Percentiles rank a stretch among this genome's conserved stretches.
Conservation (phyloP, 2,888 invertebrate genomes). For the Pyrrhia umbra region DNA sequence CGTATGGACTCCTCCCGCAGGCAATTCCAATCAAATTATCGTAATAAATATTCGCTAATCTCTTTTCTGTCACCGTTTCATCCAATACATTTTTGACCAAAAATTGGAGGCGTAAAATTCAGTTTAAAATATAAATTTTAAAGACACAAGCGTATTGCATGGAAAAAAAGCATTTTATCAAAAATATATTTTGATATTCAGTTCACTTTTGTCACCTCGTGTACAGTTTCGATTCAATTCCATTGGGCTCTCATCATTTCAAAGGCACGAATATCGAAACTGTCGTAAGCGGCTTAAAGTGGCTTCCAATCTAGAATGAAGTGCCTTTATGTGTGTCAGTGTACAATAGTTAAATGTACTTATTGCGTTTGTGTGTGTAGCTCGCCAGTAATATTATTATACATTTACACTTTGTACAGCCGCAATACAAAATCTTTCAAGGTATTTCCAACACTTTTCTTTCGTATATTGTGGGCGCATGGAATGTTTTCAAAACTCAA, state of each 20-base stretch:
- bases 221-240: slow-evolving; percentile 58
- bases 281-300: slow-evolving; percentile 73
- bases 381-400: slow-evolving; percentile 38
- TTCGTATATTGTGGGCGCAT: not conserved
- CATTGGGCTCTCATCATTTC: slow-evolving; percentile 61
- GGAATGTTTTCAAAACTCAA: not conserved
- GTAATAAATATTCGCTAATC: slow-evolving; percentile 25
- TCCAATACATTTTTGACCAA: slow-evolving; percentile 11
- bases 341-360: slow-evolving; percentile 37
- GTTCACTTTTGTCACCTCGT: slow-evolving; percentile 25
- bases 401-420: slow-evolving; percentile 21
- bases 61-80: slow-evolving; percentile 1
- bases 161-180: not conserved
- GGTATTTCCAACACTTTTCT: slow-evolving; percentile 17
- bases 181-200: slow-evolving; percentile 14
- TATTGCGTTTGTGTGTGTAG: slow-evolving; percentile 24
- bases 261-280: slow-evolving; percentile 66
- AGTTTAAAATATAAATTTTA: not conserved
- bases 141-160: not conserved
- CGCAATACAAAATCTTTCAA: not conserved
- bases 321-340: slow-evolving; percentile 57
- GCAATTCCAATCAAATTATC: slow-evolving; percentile 20
- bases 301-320: slow-evolving; percentile 66
- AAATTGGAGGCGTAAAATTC: slow-evolving; percentile 8
- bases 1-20: not conserved